Percentiles rank a stretch among this genome's conserved stretches.
Conservation (phyloP, 2,888 invertebrate genomes). For the Drosophila robusta region DNA sequence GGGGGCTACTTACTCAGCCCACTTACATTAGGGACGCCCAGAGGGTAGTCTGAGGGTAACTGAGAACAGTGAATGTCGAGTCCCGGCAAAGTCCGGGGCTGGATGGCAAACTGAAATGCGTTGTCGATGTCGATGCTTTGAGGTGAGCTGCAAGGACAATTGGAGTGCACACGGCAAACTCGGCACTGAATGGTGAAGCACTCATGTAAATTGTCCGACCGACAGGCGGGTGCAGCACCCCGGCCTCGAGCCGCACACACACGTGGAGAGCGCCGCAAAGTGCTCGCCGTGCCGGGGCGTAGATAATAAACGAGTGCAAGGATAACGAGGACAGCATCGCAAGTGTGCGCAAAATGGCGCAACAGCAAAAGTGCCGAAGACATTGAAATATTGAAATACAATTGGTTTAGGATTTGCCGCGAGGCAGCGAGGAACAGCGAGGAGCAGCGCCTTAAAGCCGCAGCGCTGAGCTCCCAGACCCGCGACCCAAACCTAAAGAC, state of each 20-base stretch:
- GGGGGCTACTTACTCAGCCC: conserved; percentile 18
- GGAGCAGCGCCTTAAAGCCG: conserved; percentile 38
- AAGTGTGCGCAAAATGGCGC: conserved; percentile 64
- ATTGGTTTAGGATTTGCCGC: conserved; percentile 60
- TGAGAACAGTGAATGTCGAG: conserved; percentile 11
- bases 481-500: conserved; percentile 29
- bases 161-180: conserved; percentile 43
- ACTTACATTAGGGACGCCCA: conserved; percentile 38
- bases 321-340: conserved; percentile 62
- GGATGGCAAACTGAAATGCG: conserved; percentile 47
- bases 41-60: conserved; percentile 13
- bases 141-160: conserved; percentile 67
- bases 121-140: conserved; percentile 47
- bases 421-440: too few relatives aligned
- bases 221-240: conserved; percentile 38
- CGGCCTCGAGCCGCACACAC: conserved; percentile 17
- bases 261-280: conserved; percentile 42
- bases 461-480: conserved; percentile 9
- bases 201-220: conserved; percentile 75
- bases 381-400: conserved; percentile 82
- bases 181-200: conserved; percentile 53
- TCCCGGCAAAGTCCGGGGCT: conserved; percentile 23
- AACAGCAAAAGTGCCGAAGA: conserved; percentile 60
- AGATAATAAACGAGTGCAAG: conserved; percentile 74
- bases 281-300: conserved; percentile 64